Percentiles rank a stretch among this genome's conserved stretches.
Conservation (phyloP, 2,797 vertebrate species). For the Pangasius sanitwongsei region DNA sequence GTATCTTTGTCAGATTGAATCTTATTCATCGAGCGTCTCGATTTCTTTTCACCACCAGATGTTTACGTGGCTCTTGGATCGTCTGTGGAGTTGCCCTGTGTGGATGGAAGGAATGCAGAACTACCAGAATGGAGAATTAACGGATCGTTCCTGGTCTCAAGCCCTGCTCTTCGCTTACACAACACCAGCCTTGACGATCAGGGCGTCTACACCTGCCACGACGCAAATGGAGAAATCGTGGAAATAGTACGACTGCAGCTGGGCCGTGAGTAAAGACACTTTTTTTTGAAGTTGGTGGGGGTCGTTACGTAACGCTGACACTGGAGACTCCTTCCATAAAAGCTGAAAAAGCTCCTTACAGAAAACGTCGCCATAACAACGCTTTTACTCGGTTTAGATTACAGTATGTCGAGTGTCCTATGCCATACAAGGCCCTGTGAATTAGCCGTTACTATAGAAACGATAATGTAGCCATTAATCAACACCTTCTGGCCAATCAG, state of each 20-base stretch:
- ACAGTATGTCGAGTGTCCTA: background rate
- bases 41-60: conserved; percentile 46
- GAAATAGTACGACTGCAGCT: conserved; percentile 39
- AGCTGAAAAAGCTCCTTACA: background rate
- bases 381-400: background rate
- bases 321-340: background rate
- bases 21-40: background rate
- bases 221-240: conserved; percentile 26
- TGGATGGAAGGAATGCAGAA: background rate
- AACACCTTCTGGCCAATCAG: background rate
- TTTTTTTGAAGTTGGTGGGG: background rate
- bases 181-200: conserved; percentile 55
- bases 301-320: background rate
- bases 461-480: background rate
- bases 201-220: conserved; percentile 60
- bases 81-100: conserved; percentile 52
- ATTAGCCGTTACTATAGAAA: background rate
- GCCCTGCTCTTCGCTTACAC: conserved; percentile 44
- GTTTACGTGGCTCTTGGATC: conserved; percentile 55
- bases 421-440: background rate
- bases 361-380: background rate
- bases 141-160: conserved; percentile 37
- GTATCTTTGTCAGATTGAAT: background rate
- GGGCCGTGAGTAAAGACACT: conserved; percentile 54
- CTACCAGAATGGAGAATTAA: conserved; percentile 57